phyloP scores from a whole-genome alignment of 2,113 vertebrate species.

The Chionodraco myersi region DNA sequence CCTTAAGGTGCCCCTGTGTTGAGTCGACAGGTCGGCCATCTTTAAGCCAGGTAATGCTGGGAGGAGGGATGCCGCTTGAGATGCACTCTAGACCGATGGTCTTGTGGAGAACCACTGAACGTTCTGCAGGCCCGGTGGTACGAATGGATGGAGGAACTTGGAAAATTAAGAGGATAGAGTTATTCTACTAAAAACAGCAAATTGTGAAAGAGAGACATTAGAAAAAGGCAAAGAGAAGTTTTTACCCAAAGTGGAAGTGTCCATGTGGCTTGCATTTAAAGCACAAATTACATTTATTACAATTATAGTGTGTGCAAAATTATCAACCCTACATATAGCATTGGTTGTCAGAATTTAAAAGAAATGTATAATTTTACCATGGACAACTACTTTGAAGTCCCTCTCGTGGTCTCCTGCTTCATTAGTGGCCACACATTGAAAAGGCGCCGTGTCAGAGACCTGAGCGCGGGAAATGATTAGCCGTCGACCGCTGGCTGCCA shows the following conservation, averaged over 20 bases:
- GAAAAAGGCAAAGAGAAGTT: background rate
- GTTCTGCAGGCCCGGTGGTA: constrained; percentile 84
- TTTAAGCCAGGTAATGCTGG: constrained; percentile 95
- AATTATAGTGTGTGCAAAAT: background rate
- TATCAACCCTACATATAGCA: background rate
- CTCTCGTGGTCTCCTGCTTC: constrained; percentile 88
- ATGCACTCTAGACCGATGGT: constrained; percentile 88
- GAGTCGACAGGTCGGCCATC: constrained; percentile 91
- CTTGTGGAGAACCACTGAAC: constrained; percentile 88
- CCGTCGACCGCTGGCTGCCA: constrained; percentile 86
- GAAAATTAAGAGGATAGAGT: constrained; percentile 43
- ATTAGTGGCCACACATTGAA: constrained; percentile 92
- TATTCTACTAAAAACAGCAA: background rate
- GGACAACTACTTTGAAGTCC: constrained; percentile 91
- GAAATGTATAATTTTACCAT: constrained; percentile 82
- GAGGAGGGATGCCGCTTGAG: constrained; percentile 90
- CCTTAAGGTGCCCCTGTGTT: constrained; percentile 87
- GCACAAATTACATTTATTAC: constrained; percentile 11
- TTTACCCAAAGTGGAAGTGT: constrained; percentile 52
- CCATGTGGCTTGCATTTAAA: constrained; percentile 52
- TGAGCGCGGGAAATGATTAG: constrained; percentile 89
- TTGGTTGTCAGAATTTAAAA: background rate
- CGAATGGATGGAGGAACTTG: constrained; percentile 93
- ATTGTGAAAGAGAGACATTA: background rate
- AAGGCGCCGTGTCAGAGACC: constrained; percentile 89